These are phyloP conservation scores for Ciconia maguari DNA, from an alignment of 2,113 vertebrate species.

Conservation along the genomic window DNA sequence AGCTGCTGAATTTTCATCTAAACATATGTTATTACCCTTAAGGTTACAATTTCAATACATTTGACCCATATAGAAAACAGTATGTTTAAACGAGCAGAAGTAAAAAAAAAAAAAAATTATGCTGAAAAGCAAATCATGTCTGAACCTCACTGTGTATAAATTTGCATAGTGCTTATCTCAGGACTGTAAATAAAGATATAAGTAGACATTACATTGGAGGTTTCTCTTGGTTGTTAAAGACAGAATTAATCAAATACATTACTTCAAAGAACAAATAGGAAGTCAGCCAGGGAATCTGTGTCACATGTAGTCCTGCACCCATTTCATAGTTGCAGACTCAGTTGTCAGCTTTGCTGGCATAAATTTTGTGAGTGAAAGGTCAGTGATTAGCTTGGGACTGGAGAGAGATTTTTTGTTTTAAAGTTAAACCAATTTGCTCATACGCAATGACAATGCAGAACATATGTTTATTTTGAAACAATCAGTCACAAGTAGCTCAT, in stretches of 20 bases:
- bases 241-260: not conserved
- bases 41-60: not conserved
- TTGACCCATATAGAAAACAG: not conserved
- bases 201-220: not conserved
- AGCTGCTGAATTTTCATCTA: not conserved
- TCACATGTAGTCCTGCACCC: not conserved
- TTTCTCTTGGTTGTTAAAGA: not conserved
- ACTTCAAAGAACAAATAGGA: not conserved
- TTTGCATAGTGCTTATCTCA: not conserved
- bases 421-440: not conserved
- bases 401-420: not conserved
- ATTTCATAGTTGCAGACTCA: not conserved
- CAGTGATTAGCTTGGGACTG: not conserved
- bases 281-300: not conserved
- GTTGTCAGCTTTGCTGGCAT: not conserved
- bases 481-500: not conserved
- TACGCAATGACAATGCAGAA: not conserved
- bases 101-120: not conserved
- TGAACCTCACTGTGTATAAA: not conserved
- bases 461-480: not conserved
- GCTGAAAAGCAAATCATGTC: not conserved
- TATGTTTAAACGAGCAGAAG: not conserved
- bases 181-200: not conserved
- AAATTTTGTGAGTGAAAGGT: not conserved
- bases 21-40: rapidly evolving